These are phyloP conservation scores for Arrhamphus sclerolepis DNA, from an alignment of 2,797 vertebrate species.

Conservation along the genomic window DNA sequence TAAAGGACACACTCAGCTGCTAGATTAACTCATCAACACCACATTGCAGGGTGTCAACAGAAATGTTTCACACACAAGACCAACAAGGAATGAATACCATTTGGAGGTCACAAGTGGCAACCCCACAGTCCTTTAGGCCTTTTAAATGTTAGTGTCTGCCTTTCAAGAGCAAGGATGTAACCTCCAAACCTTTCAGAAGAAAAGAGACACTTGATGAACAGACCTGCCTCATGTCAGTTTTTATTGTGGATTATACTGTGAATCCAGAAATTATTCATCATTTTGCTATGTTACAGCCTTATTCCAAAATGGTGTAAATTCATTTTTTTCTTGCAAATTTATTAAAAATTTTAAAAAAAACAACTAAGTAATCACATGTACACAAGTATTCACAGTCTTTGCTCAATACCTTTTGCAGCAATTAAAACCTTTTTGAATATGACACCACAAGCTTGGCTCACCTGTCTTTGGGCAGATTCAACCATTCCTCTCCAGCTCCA, in stretches of 20 bases:
- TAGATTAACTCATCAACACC: slow-evolving; percentile 88
- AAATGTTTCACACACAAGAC: slow-evolving; percentile 86
- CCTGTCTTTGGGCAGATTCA: too few species aligned
- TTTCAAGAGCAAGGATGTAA: slow-evolving; percentile 80
- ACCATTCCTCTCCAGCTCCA: too few species aligned
- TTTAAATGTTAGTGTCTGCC: slow-evolving; percentile 84
- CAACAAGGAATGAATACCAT: slow-evolving; percentile 85
- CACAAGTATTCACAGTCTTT: too few species aligned
- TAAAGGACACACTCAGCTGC: slow-evolving; percentile 86
- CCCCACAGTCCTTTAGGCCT: slow-evolving; percentile 73
- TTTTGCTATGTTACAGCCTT: too few species aligned
- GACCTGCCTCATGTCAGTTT: slow-evolving; percentile 53
- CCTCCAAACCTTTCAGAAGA: slow-evolving; percentile 71
- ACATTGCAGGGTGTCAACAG: slow-evolving; percentile 87
- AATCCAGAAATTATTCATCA: too few species aligned
- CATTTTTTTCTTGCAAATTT: too few species aligned
- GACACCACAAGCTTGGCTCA: too few species aligned
- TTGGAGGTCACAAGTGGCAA: slow-evolving; percentile 82
- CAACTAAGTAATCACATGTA: too few species aligned
- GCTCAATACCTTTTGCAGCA: too few species aligned
- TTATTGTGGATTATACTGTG: slow-evolving; percentile 47
- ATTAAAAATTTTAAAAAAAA: too few species aligned
- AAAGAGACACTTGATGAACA: slow-evolving; percentile 60
- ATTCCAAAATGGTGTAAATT: too few species aligned
- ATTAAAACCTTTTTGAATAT: too few species aligned